A percentile compares a stretch with the other conserved stretches of the same genome.
Evolutionary conservation across 2,113 vertebrate species (phyloP).

Genomic region (Eonycteris spelaea): DNA sequence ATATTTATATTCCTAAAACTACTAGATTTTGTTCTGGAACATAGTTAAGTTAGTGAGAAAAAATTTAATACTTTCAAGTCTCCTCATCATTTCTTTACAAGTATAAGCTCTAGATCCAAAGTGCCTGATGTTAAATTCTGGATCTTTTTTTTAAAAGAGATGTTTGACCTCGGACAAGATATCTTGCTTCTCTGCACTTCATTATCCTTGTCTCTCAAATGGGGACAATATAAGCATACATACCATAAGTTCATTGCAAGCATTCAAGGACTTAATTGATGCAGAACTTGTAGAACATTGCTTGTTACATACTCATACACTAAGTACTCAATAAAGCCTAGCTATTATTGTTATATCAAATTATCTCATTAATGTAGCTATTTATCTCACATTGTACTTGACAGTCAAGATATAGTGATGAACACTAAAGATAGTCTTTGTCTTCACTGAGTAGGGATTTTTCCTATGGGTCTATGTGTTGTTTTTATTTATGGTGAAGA

Average conservation of each 20-base stretch:
- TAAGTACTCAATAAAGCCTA: neutral
- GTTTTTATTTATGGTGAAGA: neutral
- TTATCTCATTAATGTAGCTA: neutral
- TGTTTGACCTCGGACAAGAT: neutral
- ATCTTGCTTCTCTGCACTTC: neutral
- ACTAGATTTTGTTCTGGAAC: constrained; percentile 7
- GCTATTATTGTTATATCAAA: neutral
- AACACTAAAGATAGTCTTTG: neutral
- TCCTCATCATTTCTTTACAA: neutral
- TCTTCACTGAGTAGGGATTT: neutral
- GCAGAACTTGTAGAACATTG: neutral
- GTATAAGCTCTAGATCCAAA: neutral
- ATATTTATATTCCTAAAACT: neutral
- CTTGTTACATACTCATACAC: neutral
- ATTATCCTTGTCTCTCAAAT: neutral
- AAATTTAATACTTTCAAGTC: neutral
- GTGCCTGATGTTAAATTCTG: neutral
- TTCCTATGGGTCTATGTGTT: neutral
- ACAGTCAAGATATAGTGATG: neutral
- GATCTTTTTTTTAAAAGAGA: neutral
- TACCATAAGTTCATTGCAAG: neutral
- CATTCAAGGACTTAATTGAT: neutral
- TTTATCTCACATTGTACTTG: neutral
- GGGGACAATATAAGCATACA: neutral
- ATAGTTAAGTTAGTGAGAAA: neutral